phyloP scores from a whole-genome alignment of 2,888 invertebrate species.

The Physocephala rufipes region DNA sequence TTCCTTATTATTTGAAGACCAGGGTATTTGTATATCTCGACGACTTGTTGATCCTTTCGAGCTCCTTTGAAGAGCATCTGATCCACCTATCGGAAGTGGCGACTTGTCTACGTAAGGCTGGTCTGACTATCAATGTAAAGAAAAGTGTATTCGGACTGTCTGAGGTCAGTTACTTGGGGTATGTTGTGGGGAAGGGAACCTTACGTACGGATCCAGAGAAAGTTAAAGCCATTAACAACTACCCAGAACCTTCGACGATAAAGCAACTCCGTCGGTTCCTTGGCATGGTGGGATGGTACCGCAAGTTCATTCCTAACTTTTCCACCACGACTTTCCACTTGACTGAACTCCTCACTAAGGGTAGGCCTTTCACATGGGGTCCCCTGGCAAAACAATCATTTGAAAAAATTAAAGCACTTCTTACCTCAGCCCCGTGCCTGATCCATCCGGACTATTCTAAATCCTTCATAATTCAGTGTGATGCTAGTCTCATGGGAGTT shows the following conservation, averaged over 20 bases:
- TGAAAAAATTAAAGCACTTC: conserved; percentile 21
- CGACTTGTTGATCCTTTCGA: too few relatives aligned
- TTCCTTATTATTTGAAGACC: too few relatives aligned
- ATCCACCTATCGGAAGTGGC: too few relatives aligned
- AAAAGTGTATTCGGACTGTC: conserved; percentile 33
- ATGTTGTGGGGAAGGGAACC: conserved; percentile 40
- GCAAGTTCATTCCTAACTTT: conserved; percentile 36
- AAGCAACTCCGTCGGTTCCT: conserved; percentile 39
- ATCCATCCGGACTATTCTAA: not conserved
- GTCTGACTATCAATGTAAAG: too few relatives aligned
- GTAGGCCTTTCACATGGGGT: conserved; percentile 33
- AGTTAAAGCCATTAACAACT: conserved; percentile 36
- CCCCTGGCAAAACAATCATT: conserved; percentile 35
- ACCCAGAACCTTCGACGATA: conserved; percentile 35
- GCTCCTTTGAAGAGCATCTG: too few relatives aligned
- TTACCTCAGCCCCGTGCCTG: conserved; percentile 38
- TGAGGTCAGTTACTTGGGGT: conserved; percentile 41
- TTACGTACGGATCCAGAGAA: conserved; percentile 41
- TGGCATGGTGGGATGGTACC: conserved; percentile 43
- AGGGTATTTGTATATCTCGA: too few relatives aligned
- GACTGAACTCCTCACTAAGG: conserved; percentile 31
- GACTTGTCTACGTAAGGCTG: too few relatives aligned
- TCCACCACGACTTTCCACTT: conserved; percentile 28
- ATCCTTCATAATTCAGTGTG: conserved; percentile 13
- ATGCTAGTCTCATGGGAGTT: not conserved